Conservation (phyloP, 1,140 invertebrate species). For the Cardiocondyla obscurior region DNA sequence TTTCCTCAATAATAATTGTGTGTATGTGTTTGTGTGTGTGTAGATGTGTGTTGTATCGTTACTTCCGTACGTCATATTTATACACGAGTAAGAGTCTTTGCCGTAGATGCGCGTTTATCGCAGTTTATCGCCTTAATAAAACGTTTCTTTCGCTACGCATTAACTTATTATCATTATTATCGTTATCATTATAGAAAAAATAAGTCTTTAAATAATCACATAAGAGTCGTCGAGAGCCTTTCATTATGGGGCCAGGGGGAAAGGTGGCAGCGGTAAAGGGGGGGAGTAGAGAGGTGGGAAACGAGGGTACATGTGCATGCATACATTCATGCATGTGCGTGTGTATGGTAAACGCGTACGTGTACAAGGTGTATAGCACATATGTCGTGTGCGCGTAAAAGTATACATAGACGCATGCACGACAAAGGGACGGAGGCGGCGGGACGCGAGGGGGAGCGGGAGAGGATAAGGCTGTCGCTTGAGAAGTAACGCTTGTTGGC, state of each 20-base stretch:
- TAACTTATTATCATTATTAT: constrained; percentile 79
- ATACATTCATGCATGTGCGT: constrained; percentile 54
- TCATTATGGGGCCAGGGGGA: neutral
- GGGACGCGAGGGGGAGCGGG: neutral
- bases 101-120: constrained; percentile 73
- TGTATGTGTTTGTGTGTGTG: neutral
- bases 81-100: constrained; percentile 66
- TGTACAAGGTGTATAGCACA: neutral
- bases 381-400: constrained; percentile 1
- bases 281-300: neutral
- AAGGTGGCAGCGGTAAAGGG: neutral
- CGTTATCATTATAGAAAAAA: constrained; percentile 83
- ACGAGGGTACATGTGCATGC: constrained; percentile 9
- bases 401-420: constrained; percentile 29
- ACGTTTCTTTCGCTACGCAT: constrained; percentile 78
- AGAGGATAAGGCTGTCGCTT: constrained; percentile 35
- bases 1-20: constrained; percentile 65
- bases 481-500: constrained; percentile 58
- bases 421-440: neutral
- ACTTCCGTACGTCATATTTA: constrained; percentile 70
- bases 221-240: constrained; percentile 80
- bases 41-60: constrained; percentile 48
- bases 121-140: constrained; percentile 76
- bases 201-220: constrained; percentile 84
- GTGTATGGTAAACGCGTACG: neutral